These are phyloP conservation scores for Cataglyphis cursor DNA, from an alignment of 2,888 invertebrate species.

Conservation along the genomic window DNA sequence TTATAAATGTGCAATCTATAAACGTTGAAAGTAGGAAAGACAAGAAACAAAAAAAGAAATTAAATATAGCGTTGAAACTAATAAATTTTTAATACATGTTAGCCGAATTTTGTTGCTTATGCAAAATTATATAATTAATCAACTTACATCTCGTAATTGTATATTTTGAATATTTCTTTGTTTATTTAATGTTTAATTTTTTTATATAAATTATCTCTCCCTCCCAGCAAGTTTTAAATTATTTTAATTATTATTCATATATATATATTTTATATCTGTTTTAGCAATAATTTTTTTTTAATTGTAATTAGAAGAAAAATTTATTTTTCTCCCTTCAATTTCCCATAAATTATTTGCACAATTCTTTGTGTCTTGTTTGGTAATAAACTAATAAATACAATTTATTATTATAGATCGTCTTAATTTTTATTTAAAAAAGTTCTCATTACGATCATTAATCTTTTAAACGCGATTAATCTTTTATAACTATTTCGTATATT, in stretches of 20 bases:
- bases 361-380: neutral
- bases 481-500: neutral
- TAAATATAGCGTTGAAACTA: neutral
- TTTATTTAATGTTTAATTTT: neutral
- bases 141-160: neutral
- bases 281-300: neutral
- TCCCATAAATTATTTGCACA: neutral
- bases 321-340: neutral
- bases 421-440: neutral
- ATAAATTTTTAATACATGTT: neutral
- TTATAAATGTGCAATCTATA: no score
- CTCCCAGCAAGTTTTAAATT: slow-evolving; percentile 1
- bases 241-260: neutral
- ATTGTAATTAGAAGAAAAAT: neutral
- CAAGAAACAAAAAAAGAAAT: neutral
- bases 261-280: neutral
- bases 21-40: neutral
- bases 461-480: neutral
- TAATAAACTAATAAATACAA: neutral
- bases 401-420: neutral
- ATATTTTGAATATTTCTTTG: neutral
- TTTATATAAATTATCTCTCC: neutral
- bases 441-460: neutral
- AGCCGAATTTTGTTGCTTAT: neutral
- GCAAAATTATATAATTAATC: slow-evolving; percentile 24